Conservation (phyloP, 1,140 invertebrate genomes). For the Drosophila sproati region DNA sequence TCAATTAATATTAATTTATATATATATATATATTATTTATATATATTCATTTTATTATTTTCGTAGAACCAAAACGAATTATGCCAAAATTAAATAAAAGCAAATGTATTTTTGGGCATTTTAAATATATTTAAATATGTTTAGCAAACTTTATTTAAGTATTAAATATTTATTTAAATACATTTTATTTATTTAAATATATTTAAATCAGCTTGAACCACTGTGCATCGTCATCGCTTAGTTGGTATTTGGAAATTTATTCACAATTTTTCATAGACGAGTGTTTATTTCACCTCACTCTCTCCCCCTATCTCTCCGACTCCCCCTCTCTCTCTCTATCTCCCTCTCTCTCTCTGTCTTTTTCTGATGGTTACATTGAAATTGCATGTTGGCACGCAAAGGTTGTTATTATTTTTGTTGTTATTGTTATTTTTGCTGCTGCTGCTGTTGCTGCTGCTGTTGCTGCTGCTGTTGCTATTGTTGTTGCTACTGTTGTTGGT, state of each 20-base stretch:
- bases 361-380: constrained; percentile 63
- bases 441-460: constrained; percentile 29
- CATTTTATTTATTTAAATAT: not conserved
- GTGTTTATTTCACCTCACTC: constrained; percentile 43
- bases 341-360: not conserved
- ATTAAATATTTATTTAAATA: not conserved
- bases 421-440: constrained; percentile 28
- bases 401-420: constrained; percentile 59
- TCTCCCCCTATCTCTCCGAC: not conserved
- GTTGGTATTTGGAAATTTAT: constrained; percentile 72
- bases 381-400: constrained; percentile 80
- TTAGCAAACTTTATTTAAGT: not conserved
- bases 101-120: too few species aligned
- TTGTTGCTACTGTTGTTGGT: constrained; percentile 66
- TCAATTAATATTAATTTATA: too few species aligned
- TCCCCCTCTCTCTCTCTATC: not conserved
- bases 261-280: constrained; percentile 80
- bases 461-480: constrained; percentile 41
- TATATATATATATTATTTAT: too few species aligned
- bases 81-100: too few species aligned
- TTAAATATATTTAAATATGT: not conserved
- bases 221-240: constrained; percentile 50
- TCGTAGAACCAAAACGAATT: too few species aligned
- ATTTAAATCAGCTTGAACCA: constrained; percentile 14
- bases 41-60: too few species aligned